Percentiles rank a stretch among this genome's conserved stretches.
Evolutionary conservation across 2,113 vertebrate genomes (phyloP).

Genomic region (Pseudorasbora parva): DNA sequence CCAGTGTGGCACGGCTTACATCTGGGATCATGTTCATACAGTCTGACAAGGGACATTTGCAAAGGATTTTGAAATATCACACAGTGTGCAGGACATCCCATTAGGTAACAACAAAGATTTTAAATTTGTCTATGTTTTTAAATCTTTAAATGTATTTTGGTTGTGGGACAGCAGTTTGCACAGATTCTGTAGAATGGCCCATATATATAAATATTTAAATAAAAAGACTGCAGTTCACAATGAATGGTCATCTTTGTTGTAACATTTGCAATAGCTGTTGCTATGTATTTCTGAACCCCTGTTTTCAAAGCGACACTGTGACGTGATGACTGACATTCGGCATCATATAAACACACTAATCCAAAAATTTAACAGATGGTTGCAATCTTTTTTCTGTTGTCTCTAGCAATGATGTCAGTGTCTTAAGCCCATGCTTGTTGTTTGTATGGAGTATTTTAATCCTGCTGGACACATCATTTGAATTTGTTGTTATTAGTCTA

Average conservation of each 20-base stretch:
- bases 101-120: too few species aligned
- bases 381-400: conserved; percentile 69
- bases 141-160: not conserved
- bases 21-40: too few species aligned
- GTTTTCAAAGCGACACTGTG: conserved; percentile 30
- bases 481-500: not conserved
- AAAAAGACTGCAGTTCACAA: not conserved
- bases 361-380: conserved; percentile 73
- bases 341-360: conserved; percentile 69
- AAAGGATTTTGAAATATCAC: too few species aligned
- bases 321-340: conserved; percentile 72
- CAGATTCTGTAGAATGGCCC: too few species aligned
- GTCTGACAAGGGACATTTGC: too few species aligned
- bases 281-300: not conserved
- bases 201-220: not conserved
- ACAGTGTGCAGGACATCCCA: too few species aligned
- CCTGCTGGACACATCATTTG: not conserved
- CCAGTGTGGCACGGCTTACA: too few species aligned
- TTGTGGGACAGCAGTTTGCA: too few species aligned
- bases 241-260: not conserved
- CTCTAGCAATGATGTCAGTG: conserved; percentile 56
- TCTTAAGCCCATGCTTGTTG: conserved; percentile 46
- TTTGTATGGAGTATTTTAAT: conserved; percentile 40
- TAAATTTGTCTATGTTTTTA: too few species aligned
- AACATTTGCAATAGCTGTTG: not conserved